A percentile compares a stretch with the other conserved stretches of the same genome.
Conservation (phyloP, 2,113 vertebrate genomes). For the Hoplias malabaricus region DNA sequence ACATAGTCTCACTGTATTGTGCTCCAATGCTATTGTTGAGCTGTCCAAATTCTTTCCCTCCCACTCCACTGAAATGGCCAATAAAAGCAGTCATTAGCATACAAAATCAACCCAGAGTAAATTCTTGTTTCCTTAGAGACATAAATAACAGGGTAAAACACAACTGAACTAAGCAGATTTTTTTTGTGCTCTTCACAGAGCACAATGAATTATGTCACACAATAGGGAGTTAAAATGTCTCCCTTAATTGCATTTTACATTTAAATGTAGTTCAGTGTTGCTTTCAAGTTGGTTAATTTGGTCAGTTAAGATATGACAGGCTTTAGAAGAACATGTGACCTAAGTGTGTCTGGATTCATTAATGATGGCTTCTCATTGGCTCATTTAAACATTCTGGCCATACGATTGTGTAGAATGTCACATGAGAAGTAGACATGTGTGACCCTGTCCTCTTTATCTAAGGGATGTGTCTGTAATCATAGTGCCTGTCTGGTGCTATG, state of each 20-base stretch:
- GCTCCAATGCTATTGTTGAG: too few relatives aligned
- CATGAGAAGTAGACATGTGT: not conserved
- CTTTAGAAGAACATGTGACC: not conserved
- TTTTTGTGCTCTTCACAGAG: too few relatives aligned
- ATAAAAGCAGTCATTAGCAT: too few relatives aligned
- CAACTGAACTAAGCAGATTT: too few relatives aligned
- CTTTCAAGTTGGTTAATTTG: slow-evolving; percentile 4
- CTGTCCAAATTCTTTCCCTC: too few relatives aligned
- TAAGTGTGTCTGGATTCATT: slow-evolving; percentile 6
- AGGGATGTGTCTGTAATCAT: slow-evolving; percentile 17
- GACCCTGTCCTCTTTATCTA: not conserved
- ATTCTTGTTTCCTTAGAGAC: too few relatives aligned
- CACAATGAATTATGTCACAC: too few relatives aligned
- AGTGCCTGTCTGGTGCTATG: slow-evolving; percentile 2
- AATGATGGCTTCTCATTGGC: not conserved
- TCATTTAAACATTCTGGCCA: not conserved
- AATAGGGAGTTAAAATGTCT: not conserved
- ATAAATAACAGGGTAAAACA: too few relatives aligned
- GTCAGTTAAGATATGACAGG: slow-evolving; percentile 15
- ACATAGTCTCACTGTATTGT: too few relatives aligned
- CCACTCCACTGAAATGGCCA: too few relatives aligned
- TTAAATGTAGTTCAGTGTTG: not conserved
- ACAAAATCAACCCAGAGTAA: too few relatives aligned
- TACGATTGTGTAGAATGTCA: not conserved
- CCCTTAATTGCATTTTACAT: not conserved